Percentiles rank a stretch among this genome's conserved stretches.
Evolutionary conservation across 2,888 invertebrate genomes (phyloP).

Genomic region (Trachelus stipa): DNA sequence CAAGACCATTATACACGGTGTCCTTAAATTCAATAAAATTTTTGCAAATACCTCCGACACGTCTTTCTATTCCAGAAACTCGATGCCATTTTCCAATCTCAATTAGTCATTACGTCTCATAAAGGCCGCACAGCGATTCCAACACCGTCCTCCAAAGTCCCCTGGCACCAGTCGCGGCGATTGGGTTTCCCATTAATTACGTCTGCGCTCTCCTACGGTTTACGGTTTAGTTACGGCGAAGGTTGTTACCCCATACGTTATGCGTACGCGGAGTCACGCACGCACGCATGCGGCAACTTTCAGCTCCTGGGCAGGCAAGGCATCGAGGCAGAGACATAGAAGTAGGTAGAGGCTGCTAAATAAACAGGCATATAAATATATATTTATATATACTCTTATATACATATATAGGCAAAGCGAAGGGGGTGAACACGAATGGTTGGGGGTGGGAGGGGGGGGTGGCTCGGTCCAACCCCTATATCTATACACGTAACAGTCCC

Average conservation of each 20-base stretch:
- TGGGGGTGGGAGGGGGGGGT: not conserved
- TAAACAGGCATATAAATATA: too few relatives aligned
- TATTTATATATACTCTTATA: too few relatives aligned
- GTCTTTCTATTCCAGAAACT: not conserved
- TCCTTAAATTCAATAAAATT: not conserved
- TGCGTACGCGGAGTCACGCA: not conserved
- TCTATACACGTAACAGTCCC: constrained; percentile 6
- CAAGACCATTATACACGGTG: too few relatives aligned
- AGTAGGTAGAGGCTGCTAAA: too few relatives aligned
- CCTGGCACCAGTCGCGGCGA: constrained; percentile 9
- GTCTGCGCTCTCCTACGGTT: constrained; percentile 16
- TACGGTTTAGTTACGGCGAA: not conserved
- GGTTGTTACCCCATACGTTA: not conserved
- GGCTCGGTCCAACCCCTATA: not conserved
- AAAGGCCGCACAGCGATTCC: constrained; percentile 36
- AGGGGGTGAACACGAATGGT: too few relatives aligned
- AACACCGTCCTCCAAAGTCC: too few relatives aligned
- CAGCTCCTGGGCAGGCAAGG: constrained; percentile 12
- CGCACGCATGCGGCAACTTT: constrained; percentile 36
- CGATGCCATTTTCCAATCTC: constrained; percentile 45
- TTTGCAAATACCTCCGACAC: not conserved
- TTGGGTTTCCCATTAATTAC: constrained; percentile 45
- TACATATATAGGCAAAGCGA: too few relatives aligned
- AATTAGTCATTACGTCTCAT: constrained; percentile 52
- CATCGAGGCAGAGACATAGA: too few relatives aligned